These are phyloP conservation scores for Sympetrum striolatum DNA, from an alignment of 2,888 invertebrate species.

Conservation along the genomic window DNA sequence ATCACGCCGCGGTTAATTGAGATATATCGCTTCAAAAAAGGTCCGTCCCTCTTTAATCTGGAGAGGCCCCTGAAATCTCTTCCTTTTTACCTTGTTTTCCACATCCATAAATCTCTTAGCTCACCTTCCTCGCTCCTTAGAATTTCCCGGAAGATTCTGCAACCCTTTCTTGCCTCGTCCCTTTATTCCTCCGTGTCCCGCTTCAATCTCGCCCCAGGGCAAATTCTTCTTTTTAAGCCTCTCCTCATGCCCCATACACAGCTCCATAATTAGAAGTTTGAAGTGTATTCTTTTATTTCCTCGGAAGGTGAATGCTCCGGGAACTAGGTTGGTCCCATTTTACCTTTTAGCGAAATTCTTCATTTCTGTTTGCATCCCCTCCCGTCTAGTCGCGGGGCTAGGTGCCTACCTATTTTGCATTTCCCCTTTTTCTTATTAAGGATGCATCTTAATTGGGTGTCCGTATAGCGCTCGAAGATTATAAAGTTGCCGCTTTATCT, in stretches of 20 bases:
- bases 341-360: too few relatives aligned
- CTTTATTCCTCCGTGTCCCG: not conserved
- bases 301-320: not conserved
- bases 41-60: not conserved
- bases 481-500: too few relatives aligned
- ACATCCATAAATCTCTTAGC: not conserved
- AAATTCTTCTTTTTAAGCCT: not conserved
- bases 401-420: too few relatives aligned
- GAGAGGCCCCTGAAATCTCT: not conserved
- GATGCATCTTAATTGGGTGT: too few relatives aligned
- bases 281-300: not conserved
- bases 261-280: not conserved
- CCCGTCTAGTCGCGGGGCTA: too few relatives aligned
- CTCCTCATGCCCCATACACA: not conserved
- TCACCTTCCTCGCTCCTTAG: not conserved
- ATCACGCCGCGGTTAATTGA: constrained; percentile 32
- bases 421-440: too few relatives aligned
- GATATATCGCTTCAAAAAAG: not conserved
- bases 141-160: too few relatives aligned
- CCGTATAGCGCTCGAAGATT: too few relatives aligned
- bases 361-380: too few relatives aligned
- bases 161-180: not conserved
- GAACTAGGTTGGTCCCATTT: too few relatives aligned
- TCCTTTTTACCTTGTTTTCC: not conserved
- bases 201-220: not conserved